These are phyloP conservation scores for Conopomorpha cramerella DNA, from an alignment of 1,140 invertebrate species.

Conservation along the genomic window DNA sequence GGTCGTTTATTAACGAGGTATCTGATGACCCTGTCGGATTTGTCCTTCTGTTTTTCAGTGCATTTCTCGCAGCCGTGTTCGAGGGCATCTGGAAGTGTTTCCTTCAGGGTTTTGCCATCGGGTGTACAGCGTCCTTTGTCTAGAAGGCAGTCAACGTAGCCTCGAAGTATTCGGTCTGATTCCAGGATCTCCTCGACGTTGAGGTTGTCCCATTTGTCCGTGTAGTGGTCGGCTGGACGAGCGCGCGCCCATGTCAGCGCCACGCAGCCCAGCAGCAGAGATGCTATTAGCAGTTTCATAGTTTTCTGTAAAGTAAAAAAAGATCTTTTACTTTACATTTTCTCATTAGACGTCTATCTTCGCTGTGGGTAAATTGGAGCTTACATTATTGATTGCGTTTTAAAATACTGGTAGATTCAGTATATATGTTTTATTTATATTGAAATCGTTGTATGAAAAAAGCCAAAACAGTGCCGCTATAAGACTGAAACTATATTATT, in stretches of 20 bases:
- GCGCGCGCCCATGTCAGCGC: constrained; percentile 28
- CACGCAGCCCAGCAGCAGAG: constrained; percentile 24
- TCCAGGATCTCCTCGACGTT: constrained; percentile 73
- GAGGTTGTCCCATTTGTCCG: constrained; percentile 75
- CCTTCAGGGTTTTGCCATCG: constrained; percentile 72
- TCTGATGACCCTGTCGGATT: constrained; percentile 64
- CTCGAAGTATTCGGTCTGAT: constrained; percentile 70
- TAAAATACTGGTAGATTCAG: no score
- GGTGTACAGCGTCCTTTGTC: constrained; percentile 72
- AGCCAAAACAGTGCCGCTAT: no score
- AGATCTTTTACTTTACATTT: no score
- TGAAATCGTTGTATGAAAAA: no score
- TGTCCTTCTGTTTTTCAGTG: constrained; percentile 63
- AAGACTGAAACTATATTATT: no score
- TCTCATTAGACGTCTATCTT: no score
- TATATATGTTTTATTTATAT: no score
- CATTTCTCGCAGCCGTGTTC: constrained; percentile 71
- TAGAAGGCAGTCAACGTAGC: constrained; percentile 73
- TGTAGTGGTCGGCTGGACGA: constrained; percentile 64
- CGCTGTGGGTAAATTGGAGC: no score
- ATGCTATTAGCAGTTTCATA: constrained; percentile 33
- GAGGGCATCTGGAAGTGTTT: constrained; percentile 70
- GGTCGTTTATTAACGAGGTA: constrained; percentile 65
- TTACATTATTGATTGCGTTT: no score
- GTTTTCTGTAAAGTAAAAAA: constrained; percentile 20